These are phyloP conservation scores for Epizoanthus stellaris DNA, from an alignment of 92 coral and sea anemone species.

Conservation along the genomic window DNA sequence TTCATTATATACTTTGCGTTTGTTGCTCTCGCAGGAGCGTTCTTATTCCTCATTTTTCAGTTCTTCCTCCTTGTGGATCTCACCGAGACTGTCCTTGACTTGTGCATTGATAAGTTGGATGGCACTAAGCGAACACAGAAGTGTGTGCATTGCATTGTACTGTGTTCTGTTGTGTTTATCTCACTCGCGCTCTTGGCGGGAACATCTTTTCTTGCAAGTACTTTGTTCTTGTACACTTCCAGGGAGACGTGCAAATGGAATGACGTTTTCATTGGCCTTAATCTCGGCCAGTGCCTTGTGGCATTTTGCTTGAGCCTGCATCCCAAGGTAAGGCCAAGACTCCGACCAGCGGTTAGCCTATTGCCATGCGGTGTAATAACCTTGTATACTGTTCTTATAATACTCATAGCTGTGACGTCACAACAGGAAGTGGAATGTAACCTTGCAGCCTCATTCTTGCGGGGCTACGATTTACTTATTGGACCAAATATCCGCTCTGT, in stretches of 20 bases:
- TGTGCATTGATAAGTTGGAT: neutral
- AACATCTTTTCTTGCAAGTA: constrained; percentile 28
- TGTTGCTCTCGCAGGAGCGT: constrained; percentile 38
- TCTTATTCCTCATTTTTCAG: constrained; percentile 50
- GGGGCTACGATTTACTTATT: constrained; percentile 17
- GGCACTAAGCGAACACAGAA: neutral
- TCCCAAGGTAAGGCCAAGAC: constrained; percentile 49
- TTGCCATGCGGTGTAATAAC: constrained; percentile 52
- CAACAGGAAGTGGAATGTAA: constrained; percentile 51
- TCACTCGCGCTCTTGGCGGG: constrained; percentile 42
- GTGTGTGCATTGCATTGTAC: neutral
- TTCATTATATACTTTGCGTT: constrained; percentile 41
- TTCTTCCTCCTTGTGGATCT: constrained; percentile 46
- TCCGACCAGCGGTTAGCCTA: constrained; percentile 48
- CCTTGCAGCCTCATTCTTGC: constrained; percentile 29
- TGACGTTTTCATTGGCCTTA: constrained; percentile 37
- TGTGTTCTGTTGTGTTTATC: neutral
- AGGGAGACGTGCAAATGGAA: constrained; percentile 54
- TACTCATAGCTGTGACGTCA: constrained; percentile 37
- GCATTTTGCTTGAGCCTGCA: constrained; percentile 46
- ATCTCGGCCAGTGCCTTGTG: constrained; percentile 45
- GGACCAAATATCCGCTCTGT: constrained; percentile 37
- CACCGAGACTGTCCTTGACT: constrained; percentile 33
- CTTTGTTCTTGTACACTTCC: constrained; percentile 37
- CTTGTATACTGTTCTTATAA: constrained; percentile 32